Base-by-base conservation (phyloP, 2,888 invertebrate genomes). In the Chalcis sispes region DNA sequence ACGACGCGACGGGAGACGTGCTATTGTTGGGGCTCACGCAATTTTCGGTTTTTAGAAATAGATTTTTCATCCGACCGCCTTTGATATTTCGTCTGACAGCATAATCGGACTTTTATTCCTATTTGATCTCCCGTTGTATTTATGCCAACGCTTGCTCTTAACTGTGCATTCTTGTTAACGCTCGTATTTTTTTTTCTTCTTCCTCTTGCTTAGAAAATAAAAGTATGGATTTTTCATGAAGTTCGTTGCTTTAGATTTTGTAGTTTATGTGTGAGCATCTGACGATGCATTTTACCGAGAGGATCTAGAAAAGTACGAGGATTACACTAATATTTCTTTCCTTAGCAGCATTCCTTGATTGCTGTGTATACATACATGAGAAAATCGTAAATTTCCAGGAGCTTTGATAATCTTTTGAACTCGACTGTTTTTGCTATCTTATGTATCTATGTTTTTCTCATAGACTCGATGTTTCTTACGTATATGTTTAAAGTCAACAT, bases 21-120 rank as follows among this genome's bases (percentile, higher is more conserved):
- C 52, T 64, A 71, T 75, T 75, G 72, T 71, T 29, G 48, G 65
- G 36, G 25, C 62, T 58, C 69, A 56, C 73, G 77, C 73, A 77
- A 77, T 73, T 77, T 77, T 77, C 48, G 50, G 18, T 77, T 77
- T 73, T 77, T 66, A 52, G 54, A 77, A 77, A 77, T 61, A 66
- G 61, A 73, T 77, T 73, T 73, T 73, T 77, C 65, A 70, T 70
- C 72, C 72, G 56, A 48, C 29, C 52, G 56, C 29, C 52, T 59
- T 59, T 54, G 52, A 70, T 36, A 58, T 42, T 20, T 2, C 23
- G n/a, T 2, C 67, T 77, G 77, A 74, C 77, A 77, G 70, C 73
- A 77, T 77, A 77, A 77, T 77, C 77, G 77, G 36, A 62, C 77
- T 77, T 70, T 74, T 73, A 70, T 77, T 40, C 65, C 36, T 15